Evolutionary conservation across 1,140 invertebrate species (phyloP).

Genomic region (Aphidius gifuensis): DNA sequence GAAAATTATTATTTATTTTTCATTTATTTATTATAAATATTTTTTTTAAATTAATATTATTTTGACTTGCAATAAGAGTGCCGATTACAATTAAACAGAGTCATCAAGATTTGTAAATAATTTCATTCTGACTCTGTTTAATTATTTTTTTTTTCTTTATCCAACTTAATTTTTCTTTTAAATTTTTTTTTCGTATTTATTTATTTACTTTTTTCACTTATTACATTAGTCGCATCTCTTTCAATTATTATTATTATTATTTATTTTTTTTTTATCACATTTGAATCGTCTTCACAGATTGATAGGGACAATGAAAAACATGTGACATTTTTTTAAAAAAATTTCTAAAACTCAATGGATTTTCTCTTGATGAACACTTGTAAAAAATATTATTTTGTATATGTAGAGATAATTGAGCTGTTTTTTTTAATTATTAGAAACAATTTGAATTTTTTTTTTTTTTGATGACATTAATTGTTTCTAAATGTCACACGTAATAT

Average conservation of each 20-base stretch:
- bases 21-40: not conserved
- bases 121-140: not conserved
- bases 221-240: not conserved
- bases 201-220: not conserved
- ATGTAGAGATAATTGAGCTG: conserved; percentile 55
- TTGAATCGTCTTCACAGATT: conserved; percentile 11
- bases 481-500: conserved; percentile 45
- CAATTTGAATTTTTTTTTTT: conserved; percentile 30
- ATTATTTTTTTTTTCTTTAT: not conserved
- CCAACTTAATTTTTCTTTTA: no score
- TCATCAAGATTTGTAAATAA: not conserved
- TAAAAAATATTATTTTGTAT: conserved; percentile 56
- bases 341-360: not conserved
- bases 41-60: not conserved
- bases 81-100: conserved; percentile 7
- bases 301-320: not conserved
- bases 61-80: not conserved
- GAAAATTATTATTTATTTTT: not conserved
- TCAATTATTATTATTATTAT: conserved; percentile 6
- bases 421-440: conserved; percentile 34
- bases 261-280: conserved; percentile 7
- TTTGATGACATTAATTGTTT: conserved; percentile 48
- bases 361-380: conserved; percentile 23
- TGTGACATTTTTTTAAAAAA: not conserved
- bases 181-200: not conserved